These are phyloP conservation scores for Mormyrus iriodes DNA, from an alignment of 2,113 vertebrate species.

Conservation along the genomic window DNA sequence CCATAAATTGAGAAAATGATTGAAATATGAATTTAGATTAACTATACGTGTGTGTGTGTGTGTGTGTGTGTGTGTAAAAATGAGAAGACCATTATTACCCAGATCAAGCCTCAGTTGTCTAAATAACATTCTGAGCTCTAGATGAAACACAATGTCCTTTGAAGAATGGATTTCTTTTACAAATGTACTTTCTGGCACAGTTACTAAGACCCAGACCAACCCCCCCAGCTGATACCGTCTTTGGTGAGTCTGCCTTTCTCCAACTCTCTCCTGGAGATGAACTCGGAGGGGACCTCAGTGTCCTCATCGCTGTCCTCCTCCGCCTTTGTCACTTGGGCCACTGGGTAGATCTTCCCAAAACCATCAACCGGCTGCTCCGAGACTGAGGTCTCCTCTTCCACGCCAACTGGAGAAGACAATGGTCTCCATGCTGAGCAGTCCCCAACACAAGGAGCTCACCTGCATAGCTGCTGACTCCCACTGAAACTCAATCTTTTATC, in stretches of 20 bases:
- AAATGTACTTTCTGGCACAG: not conserved
- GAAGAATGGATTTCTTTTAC: no score
- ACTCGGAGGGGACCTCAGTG: slow-evolving; percentile 74
- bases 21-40: no score
- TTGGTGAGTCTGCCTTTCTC: slow-evolving; percentile 80
- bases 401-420: slow-evolving; percentile 18
- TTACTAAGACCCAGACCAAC: not conserved
- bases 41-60: no score
- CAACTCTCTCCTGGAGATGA: slow-evolving; percentile 85
- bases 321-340: slow-evolving; percentile 53
- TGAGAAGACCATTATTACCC: no score
- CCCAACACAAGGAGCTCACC: not conserved
- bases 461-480: not conserved
- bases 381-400: slow-evolving; percentile 18
- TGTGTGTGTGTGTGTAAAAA: no score
- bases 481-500: not conserved
- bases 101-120: no score
- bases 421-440: not conserved
- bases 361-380: slow-evolving; percentile 53
- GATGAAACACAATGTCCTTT: no score
- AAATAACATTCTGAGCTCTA: no score
- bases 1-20: no score
- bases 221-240: slow-evolving; percentile 69
- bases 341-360: slow-evolving; percentile 91
- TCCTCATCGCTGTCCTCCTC: slow-evolving; percentile 70